A percentile compares a stretch with the other conserved stretches of the same genome.
These are phyloP conservation scores for Venusia cambrica DNA, from an alignment of 2,888 invertebrate species.

Conservation along the genomic window DNA sequence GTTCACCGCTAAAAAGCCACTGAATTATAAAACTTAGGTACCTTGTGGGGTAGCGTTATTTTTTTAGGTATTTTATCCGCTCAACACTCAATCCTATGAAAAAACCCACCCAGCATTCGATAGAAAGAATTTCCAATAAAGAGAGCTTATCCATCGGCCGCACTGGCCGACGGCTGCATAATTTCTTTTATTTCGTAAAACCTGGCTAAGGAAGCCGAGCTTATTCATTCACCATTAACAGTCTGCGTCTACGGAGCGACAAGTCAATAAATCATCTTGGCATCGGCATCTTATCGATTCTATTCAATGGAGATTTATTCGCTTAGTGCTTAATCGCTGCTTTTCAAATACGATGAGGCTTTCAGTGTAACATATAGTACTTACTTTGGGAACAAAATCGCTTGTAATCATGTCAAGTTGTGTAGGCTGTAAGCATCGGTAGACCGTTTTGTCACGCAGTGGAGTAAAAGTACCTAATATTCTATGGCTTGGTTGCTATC, in stretches of 20 bases:
- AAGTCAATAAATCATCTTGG: slow-evolving; percentile 74
- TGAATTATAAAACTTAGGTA: not conserved
- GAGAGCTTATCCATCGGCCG: slow-evolving; percentile 29
- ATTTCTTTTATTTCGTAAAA: slow-evolving; percentile 50
- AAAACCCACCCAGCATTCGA: slow-evolving; percentile 3
- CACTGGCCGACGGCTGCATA: slow-evolving; percentile 40
- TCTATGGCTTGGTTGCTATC: no score
- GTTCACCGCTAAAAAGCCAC: no score
- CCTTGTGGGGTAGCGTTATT: not conserved
- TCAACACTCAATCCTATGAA: slow-evolving; percentile 2
- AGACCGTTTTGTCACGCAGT: slow-evolving; percentile 10
- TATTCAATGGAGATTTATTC: slow-evolving; percentile 66
- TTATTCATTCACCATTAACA: slow-evolving; percentile 49
- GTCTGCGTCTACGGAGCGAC: slow-evolving; percentile 44
- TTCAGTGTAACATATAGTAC: slow-evolving; percentile 39
- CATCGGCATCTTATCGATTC: slow-evolving; percentile 66
- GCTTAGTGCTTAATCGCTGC: slow-evolving; percentile 47
- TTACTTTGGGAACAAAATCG: slow-evolving; percentile 31
- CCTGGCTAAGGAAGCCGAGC: slow-evolving; percentile 37
- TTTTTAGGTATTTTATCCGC: no score
- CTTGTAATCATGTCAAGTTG: slow-evolving; percentile 34
- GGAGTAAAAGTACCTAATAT: slow-evolving; percentile 5
- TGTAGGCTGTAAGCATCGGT: slow-evolving; percentile 16
- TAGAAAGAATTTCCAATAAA: slow-evolving; percentile 29
- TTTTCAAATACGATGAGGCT: slow-evolving; percentile 54